Evolutionary conservation across 2,797 vertebrate genomes (phyloP).

Genomic region (Lycodopsis pacificus): DNA sequence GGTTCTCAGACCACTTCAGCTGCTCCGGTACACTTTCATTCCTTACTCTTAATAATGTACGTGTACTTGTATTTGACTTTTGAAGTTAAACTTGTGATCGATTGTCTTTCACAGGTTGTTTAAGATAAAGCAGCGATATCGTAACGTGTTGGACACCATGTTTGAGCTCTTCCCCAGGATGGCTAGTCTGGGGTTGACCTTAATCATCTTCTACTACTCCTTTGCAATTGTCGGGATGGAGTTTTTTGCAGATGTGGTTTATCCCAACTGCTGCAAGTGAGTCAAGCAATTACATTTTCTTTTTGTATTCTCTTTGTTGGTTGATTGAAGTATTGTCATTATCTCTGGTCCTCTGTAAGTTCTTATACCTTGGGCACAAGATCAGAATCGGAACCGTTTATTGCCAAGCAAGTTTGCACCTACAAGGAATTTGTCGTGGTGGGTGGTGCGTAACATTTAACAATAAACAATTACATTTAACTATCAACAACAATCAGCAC

Average conservation of each 20-base stretch:
- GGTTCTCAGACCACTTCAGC: constrained; percentile 93
- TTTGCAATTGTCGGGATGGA: constrained; percentile 99
- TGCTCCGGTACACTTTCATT: constrained; percentile 88
- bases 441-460: too few species aligned
- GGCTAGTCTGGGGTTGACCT: constrained; percentile 96
- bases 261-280: constrained; percentile 98
- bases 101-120: constrained; percentile 86
- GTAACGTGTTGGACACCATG: constrained; percentile 98
- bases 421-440: too few species aligned
- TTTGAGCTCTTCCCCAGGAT: constrained; percentile 97
- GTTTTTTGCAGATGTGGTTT: constrained; percentile 93
- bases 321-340: not conserved
- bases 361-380: not conserved
- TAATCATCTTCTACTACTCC: constrained; percentile 98
- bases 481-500: too few species aligned
- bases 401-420: too few species aligned
- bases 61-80: not conserved
- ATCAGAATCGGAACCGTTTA: not conserved
- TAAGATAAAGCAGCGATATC: constrained; percentile 96
- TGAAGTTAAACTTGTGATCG: not conserved
- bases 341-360: not conserved
- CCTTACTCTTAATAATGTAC: not conserved
- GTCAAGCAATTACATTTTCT: constrained; percentile 55
- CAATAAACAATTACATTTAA: too few species aligned
- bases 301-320: not conserved